These are phyloP conservation scores for Sylvia atricapilla DNA, from an alignment of 2,113 vertebrate species.

Conservation along the genomic window DNA sequence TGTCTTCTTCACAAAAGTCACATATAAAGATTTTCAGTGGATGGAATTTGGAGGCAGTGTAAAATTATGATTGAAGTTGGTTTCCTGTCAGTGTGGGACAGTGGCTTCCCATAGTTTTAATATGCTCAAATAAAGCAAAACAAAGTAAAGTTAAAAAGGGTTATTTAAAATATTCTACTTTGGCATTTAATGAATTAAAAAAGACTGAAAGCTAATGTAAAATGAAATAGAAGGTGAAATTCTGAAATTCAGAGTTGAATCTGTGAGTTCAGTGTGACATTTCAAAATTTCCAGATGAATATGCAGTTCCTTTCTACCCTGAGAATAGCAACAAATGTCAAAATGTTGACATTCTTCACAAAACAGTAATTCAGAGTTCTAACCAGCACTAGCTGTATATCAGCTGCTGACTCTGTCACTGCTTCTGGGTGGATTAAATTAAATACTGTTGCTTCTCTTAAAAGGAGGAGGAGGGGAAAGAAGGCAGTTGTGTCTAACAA, in stretches of 20 bases:
- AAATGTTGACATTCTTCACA: slow-evolving; percentile 50
- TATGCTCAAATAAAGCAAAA: background rate
- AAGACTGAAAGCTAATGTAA: background rate
- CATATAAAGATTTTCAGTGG: background rate
- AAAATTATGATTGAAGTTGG: background rate
- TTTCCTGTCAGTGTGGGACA: background rate
- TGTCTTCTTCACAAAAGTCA: background rate
- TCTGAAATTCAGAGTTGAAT: slow-evolving; percentile 28
- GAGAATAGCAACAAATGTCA: slow-evolving; percentile 56
- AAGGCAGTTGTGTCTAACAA: background rate
- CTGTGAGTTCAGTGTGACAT: background rate
- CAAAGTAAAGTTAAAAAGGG: background rate
- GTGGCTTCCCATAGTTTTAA: background rate
- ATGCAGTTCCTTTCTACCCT: slow-evolving; percentile 1
- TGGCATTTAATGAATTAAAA: background rate
- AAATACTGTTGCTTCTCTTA: slow-evolving; percentile 25
- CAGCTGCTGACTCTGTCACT: slow-evolving; percentile 31
- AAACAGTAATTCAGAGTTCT: slow-evolving; percentile 39
- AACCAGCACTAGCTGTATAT: slow-evolving; percentile 24
- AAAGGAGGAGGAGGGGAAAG: background rate
- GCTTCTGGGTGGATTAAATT: slow-evolving; percentile 49
- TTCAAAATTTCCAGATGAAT: slow-evolving; percentile 52
- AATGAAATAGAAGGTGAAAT: slow-evolving; percentile 34
- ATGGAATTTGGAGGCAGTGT: background rate
- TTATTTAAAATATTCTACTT: background rate